Base-by-base conservation (phyloP, 2,888 invertebrate species). In the Drosophila nr. perissopoda region DNA sequence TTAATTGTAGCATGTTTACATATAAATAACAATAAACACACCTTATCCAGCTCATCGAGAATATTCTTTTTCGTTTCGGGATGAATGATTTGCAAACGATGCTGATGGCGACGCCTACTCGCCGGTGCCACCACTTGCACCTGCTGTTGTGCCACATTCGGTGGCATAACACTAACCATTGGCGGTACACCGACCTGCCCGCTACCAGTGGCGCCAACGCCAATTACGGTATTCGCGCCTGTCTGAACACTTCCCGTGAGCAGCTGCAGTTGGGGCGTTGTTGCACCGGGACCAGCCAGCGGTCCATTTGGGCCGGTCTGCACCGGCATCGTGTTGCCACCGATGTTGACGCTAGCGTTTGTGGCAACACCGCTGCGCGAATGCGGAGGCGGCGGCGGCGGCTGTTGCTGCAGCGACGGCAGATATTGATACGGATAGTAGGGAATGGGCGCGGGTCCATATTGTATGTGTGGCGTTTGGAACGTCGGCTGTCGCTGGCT, bases 41-140 rank as follows among this genome's bases (percentile, higher is more conserved):
- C 92, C 81, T 91, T 91, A 46, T 92, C 91, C 21, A 91, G 72
- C 51, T 92, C 92, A 40, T 93, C 92, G 38, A 93, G 86, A 57
- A 93, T 91, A 74, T 92, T 91, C 63, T 91, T 92, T 36, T 91
- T 93, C 46, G 94, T 94, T 58, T 89, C 76, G 2, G 94, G 94
- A 91, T 94, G 90, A 21, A 94, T 93, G 21, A 94, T 94, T 69
- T 92, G 92, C 54, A 94, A 90, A 5, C 87, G 88, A 46, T 87
- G 89, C 48, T 93, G 85, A 74, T 91, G 87, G 67, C 92, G 91
- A 29, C 91, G 91, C 42, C 86, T 78, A 92, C 92, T 81, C 78
- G 84, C 36, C 31, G 75, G 75, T 25, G 46, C 21, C 72, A 72
- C 91, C 51, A 65, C 71, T 70, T 79, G 90, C 18, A 68, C 76